These are phyloP conservation scores for Drosophila prosaltans DNA, from an alignment of 1,140 invertebrate genomes.

Conservation along the genomic window DNA sequence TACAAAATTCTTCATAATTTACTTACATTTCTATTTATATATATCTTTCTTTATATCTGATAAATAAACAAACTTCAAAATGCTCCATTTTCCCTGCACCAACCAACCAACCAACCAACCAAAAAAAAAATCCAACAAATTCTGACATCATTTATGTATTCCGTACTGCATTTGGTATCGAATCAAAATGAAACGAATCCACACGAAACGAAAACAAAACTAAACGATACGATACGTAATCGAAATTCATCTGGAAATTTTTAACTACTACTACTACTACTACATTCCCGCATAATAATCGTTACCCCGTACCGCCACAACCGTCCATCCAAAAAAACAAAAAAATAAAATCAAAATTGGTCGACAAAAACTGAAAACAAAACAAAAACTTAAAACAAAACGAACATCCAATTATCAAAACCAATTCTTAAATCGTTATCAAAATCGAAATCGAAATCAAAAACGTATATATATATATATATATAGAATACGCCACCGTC, in stretches of 20 bases:
- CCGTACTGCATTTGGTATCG: slow-evolving; percentile 35
- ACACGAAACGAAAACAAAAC: slow-evolving; percentile 11
- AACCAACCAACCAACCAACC: slow-evolving; percentile 27
- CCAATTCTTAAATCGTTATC: slow-evolving; percentile 45
- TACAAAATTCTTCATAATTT: slow-evolving; percentile 56
- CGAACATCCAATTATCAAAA: slow-evolving; percentile 23
- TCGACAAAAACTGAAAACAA: slow-evolving; percentile 6
- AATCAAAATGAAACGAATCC: slow-evolving; percentile 11
- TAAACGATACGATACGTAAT: background rate
- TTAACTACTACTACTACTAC: too few relatives aligned
- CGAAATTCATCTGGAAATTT: slow-evolving; percentile 19
- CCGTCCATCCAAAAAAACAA: slow-evolving; percentile 14
- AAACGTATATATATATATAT: slow-evolving; percentile 57
- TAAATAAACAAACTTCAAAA: slow-evolving; percentile 48
- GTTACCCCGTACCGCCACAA: slow-evolving; percentile 17
- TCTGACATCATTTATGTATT: slow-evolving; percentile 35
- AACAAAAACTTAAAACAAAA: slow-evolving; percentile 9
- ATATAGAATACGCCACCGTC: slow-evolving; percentile 95
- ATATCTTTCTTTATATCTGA: slow-evolving; percentile 51
- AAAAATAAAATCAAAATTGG: background rate
- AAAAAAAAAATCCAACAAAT: slow-evolving; percentile 58
- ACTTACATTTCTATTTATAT: slow-evolving; percentile 52
- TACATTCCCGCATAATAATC: slow-evolving; percentile 11
- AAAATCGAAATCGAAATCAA: slow-evolving; percentile 50
- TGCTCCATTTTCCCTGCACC: slow-evolving; percentile 64